Percentiles rank a stretch among this genome's conserved stretches.
These are phyloP conservation scores for Nymphalis urticae DNA, from an alignment of 2,888 invertebrate genomes.

Conservation along the genomic window DNA sequence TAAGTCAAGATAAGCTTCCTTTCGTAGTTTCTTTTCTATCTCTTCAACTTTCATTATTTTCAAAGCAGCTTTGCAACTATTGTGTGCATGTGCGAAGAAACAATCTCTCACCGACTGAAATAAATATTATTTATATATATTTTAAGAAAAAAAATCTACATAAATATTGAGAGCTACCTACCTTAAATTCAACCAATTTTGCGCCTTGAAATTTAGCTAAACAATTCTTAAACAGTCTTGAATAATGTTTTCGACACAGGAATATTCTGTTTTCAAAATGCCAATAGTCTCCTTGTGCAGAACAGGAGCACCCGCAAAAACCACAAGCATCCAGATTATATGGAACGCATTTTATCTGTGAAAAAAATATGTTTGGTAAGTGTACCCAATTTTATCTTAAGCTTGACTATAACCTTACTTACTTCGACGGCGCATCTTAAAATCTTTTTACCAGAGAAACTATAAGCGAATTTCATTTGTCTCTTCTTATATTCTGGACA, in stretches of 20 bases:
- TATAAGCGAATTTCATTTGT: conserved; percentile 67
- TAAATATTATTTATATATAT: conserved; percentile 16
- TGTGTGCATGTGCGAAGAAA: conserved; percentile 76
- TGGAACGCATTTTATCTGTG: conserved; percentile 77
- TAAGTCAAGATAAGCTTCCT: conserved; percentile 74
- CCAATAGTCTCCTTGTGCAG: conserved; percentile 82
- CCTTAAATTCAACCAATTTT: conserved; percentile 73
- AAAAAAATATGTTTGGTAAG: conserved; percentile 20
- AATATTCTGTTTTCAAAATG: conserved; percentile 75
- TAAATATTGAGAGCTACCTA: conserved; percentile 56
- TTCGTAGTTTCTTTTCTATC: conserved; percentile 72
- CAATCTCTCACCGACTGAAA: conserved; percentile 76
- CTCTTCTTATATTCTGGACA: conserved; percentile 61
- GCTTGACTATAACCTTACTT: not conserved
- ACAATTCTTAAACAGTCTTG: conserved; percentile 65
- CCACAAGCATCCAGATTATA: conserved; percentile 74
- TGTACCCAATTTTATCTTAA: not conserved
- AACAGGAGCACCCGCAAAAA: conserved; percentile 71
- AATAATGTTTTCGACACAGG: conserved; percentile 71
- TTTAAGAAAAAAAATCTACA: not conserved
- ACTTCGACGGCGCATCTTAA: conserved; percentile 51
- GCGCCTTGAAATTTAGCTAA: conserved; percentile 69
- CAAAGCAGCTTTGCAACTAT: conserved; percentile 76
- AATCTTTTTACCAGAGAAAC: conserved; percentile 68
- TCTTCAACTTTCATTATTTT: conserved; percentile 76